Evolutionary conservation across 2,113 vertebrate species (phyloP).

Genomic region (Seriola rivoliana): DNA sequence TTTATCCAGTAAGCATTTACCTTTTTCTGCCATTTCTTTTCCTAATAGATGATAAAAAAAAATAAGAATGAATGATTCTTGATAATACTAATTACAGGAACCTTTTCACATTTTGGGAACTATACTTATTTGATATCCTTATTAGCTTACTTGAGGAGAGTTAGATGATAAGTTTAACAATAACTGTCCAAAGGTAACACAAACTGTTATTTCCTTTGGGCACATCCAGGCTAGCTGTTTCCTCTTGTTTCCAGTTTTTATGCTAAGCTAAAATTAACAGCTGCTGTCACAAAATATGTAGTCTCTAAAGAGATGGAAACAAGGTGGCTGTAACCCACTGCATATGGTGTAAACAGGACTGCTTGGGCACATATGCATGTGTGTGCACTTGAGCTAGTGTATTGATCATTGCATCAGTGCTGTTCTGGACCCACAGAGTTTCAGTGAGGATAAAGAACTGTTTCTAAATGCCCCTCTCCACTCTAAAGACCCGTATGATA

Average conservation of each 20-base stretch:
- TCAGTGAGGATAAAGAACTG: conserved; percentile 22
- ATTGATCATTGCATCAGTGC: neutral
- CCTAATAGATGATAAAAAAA: neutral
- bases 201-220: neutral
- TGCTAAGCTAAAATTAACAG: no score
- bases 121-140: neutral
- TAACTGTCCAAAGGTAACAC: neutral
- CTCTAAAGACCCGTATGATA: conserved; percentile 50
- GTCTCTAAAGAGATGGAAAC: neutral
- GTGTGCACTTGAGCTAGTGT: neutral
- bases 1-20: neutral
- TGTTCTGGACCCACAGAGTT: conserved; percentile 20
- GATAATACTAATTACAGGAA: neutral
- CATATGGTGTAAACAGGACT: neutral
- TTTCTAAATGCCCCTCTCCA: conserved; percentile 14
- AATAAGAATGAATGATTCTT: neutral
- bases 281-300: no score
- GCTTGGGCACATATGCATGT: neutral
- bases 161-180: neutral
- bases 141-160: neutral
- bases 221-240: neutral
- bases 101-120: neutral
- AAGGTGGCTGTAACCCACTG: neutral
- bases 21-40: neutral
- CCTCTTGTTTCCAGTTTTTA: no score